These are phyloP conservation scores for Cassiopea xamachana DNA, from an alignment of 30 jellyfish, hydroid and myxozoan species.

Conservation along the genomic window DNA sequence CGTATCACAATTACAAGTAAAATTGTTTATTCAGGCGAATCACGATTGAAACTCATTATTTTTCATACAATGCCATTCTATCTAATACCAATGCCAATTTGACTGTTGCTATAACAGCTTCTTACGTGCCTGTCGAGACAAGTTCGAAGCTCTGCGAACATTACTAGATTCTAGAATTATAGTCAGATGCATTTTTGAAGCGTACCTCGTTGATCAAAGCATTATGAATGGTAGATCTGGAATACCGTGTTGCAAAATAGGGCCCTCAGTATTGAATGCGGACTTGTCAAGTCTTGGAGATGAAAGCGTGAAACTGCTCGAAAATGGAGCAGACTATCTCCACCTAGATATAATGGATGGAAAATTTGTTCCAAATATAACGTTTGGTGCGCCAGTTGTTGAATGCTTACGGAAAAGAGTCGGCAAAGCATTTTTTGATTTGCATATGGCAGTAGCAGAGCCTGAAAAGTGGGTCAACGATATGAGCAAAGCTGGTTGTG, in stretches of 20 bases:
- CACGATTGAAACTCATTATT: no score
- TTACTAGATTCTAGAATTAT: not conserved
- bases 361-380: conserved; percentile 95
- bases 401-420: conserved; percentile 92
- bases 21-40: no score
- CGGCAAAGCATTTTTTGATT: conserved; percentile 83
- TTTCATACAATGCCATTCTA: no score
- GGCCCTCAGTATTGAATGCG: conserved; percentile 97
- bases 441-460: conserved; percentile 96
- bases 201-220: not conserved
- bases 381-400: conserved; percentile 99
- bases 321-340: conserved; percentile 97
- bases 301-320: conserved; percentile 83
- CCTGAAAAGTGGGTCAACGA: conserved; percentile 96
- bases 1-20: no score
- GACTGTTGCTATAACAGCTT: no score
- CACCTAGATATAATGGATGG: conserved; percentile 99
- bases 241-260: conserved; percentile 86
- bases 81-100: no score
- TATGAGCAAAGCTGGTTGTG: conserved; percentile 98
- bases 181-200: not conserved
- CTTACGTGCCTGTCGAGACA: not conserved
- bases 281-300: conserved; percentile 85
- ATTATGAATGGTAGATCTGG: conserved; percentile 15
- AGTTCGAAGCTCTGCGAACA: not conserved